phyloP scores from a whole-genome alignment of 2,797 vertebrate genomes.

The Monodelphis domestica region DNA sequence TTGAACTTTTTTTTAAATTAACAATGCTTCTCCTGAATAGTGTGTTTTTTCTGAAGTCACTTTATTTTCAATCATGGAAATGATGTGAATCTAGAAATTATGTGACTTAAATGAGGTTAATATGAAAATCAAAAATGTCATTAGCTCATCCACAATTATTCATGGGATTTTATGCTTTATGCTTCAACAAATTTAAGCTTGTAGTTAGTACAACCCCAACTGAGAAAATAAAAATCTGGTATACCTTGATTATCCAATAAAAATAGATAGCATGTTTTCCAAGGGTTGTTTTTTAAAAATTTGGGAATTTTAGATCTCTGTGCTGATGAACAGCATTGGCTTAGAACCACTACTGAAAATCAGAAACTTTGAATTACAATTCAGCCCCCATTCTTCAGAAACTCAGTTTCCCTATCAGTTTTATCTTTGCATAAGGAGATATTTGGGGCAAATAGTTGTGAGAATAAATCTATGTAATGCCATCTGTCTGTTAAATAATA shows the following conservation, averaged over 20 bases:
- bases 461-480: background rate
- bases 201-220: background rate
- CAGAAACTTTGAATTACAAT: slow-evolving; percentile 4
- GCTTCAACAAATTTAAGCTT: slow-evolving; percentile 44
- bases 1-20: slow-evolving; percentile 35
- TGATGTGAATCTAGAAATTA: slow-evolving; percentile 26
- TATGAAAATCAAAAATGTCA: background rate
- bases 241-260: background rate
- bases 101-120: slow-evolving; percentile 7
- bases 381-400: background rate
- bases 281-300: background rate
- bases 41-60: no score
- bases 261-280: slow-evolving; percentile 15
- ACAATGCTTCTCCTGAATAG: background rate
- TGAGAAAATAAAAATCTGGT: background rate
- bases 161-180: background rate
- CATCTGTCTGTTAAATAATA: slow-evolving; percentile 54
- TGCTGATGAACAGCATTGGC: background rate
- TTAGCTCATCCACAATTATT: slow-evolving; percentile 45
- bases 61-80: slow-evolving; percentile 9
- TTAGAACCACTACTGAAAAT: background rate
- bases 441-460: slow-evolving; percentile 10
- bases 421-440: slow-evolving; percentile 10
- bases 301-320: slow-evolving; percentile 12
- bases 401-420: slow-evolving; percentile 25